Percentiles rank a stretch among this genome's conserved stretches.
phyloP scores from a whole-genome alignment of 2,113 vertebrate species.

The Protomyctophum bolini region DNA sequence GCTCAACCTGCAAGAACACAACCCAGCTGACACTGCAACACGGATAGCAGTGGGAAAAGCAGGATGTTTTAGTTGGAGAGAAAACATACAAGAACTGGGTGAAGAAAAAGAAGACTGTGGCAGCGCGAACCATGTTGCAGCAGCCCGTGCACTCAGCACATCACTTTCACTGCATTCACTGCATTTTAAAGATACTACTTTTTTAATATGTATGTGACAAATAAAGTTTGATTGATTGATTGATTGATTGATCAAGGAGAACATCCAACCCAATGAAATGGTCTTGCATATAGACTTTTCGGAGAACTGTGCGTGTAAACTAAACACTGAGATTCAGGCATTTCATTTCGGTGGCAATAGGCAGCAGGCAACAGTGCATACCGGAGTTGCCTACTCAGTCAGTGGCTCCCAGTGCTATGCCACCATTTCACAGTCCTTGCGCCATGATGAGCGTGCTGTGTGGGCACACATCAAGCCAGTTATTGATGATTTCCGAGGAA shows the following conservation, averaged over 20 bases:
- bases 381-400: constrained; percentile 16
- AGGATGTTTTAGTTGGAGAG: constrained; percentile 14
- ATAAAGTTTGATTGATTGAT: too few relatives aligned
- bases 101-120: constrained; percentile 10
- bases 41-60: constrained; percentile 24
- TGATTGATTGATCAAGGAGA: too few relatives aligned
- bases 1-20: not conserved
- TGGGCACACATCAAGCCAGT: constrained; percentile 24
- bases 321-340: constrained; percentile 23
- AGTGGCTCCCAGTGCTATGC: constrained; percentile 16
- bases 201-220: too few relatives aligned
- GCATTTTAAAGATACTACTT: too few relatives aligned
- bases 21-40: constrained; percentile 19
- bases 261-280: constrained; percentile 13
- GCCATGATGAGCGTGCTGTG: constrained; percentile 17
- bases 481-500: too few relatives aligned
- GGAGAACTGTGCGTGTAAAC: constrained; percentile 26
- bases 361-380: constrained; percentile 26
- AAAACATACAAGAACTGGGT: constrained; percentile 31
- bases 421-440: constrained; percentile 1
- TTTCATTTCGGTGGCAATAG: constrained; percentile 27
- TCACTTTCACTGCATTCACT: too few relatives aligned
- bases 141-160: too few relatives aligned
- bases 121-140: too few relatives aligned
- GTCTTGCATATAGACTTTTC: constrained; percentile 31